These are phyloP conservation scores for Accipiter cooperii DNA, from an alignment of 2,113 vertebrate genomes.

Conservation along the genomic window DNA sequence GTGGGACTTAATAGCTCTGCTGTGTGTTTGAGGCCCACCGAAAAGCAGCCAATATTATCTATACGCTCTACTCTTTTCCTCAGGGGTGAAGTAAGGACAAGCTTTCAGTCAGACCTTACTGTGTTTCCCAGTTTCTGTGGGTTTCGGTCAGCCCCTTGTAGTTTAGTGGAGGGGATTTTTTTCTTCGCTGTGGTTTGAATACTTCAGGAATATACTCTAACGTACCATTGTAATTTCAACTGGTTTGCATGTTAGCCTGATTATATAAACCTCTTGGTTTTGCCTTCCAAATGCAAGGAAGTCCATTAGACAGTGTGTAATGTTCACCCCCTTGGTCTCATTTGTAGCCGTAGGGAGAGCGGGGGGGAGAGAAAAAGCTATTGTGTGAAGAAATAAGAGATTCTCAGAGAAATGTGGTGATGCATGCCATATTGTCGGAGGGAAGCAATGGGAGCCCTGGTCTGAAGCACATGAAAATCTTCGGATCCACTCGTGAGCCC, in stretches of 20 bases:
- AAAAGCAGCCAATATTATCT: neutral
- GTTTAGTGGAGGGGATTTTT: neutral
- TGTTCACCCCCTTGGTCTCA: neutral
- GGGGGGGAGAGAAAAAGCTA: neutral
- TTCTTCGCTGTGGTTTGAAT: conserved; percentile 2
- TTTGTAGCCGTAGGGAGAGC: neutral
- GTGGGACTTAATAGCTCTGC: neutral
- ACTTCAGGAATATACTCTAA: conserved; percentile 28
- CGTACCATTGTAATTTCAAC: conserved; percentile 12
- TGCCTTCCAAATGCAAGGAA: neutral
- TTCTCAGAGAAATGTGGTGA: neutral
- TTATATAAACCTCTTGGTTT: conserved; percentile 1
- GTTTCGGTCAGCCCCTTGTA: conserved; percentile 11
- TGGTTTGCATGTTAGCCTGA: neutral
- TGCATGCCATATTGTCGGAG: neutral
- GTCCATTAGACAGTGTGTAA: neutral
- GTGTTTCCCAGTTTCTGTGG: conserved; percentile 22
- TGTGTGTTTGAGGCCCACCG: neutral
- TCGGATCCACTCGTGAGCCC: neutral
- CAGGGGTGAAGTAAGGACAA: conserved; percentile 47
- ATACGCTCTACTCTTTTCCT: neutral
- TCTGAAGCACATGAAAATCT: neutral
- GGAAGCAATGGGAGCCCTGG: neutral
- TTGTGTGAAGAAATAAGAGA: neutral
- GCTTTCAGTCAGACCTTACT: neutral